A percentile compares a stretch with the other conserved stretches of the same genome.
These are phyloP conservation scores for Bellardia pandia DNA, from an alignment of 2,888 invertebrate genomes.

Conservation along the genomic window DNA sequence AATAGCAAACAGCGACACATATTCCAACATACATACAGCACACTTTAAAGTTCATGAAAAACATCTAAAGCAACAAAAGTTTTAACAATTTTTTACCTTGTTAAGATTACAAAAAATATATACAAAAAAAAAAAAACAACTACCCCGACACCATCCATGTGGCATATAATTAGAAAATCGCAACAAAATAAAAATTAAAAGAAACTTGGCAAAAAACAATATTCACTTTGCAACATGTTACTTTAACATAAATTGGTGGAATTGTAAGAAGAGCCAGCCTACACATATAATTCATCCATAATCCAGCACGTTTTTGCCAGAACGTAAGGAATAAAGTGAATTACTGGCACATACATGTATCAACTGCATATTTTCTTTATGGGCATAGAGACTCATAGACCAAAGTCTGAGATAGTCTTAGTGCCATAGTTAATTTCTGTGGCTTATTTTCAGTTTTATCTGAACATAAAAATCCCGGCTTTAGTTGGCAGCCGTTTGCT, in stretches of 20 bases:
- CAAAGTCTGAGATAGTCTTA: not conserved
- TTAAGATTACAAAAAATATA: slow-evolving; percentile 50
- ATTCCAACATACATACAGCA: not conserved
- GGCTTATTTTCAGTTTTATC: slow-evolving; percentile 48
- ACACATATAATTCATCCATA: slow-evolving; percentile 58
- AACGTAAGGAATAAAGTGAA: not conserved
- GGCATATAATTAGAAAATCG: slow-evolving; percentile 60
- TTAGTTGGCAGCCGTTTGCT: slow-evolving; percentile 35
- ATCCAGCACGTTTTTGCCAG: not conserved
- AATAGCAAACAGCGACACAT: not conserved
- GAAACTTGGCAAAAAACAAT: not conserved
- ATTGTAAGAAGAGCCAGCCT: slow-evolving; percentile 45
- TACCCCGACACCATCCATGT: slow-evolving; percentile 8
- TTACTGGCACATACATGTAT: slow-evolving; percentile 22
- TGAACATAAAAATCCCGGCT: slow-evolving; percentile 19
- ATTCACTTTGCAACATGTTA: slow-evolving; percentile 63
- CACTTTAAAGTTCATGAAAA: slow-evolving; percentile 9
- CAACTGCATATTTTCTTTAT: slow-evolving; percentile 22
- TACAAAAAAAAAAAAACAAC: not conserved
- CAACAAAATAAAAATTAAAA: slow-evolving; percentile 20
- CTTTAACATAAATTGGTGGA: slow-evolving; percentile 47
- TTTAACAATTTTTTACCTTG: slow-evolving; percentile 44
- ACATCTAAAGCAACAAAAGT: slow-evolving; percentile 31
- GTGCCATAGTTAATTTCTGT: slow-evolving; percentile 52
- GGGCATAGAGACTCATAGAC: not conserved